These are phyloP conservation scores for Mesoclemmys tuberculata DNA, from an alignment of 2,113 vertebrate species.

Conservation along the genomic window DNA sequence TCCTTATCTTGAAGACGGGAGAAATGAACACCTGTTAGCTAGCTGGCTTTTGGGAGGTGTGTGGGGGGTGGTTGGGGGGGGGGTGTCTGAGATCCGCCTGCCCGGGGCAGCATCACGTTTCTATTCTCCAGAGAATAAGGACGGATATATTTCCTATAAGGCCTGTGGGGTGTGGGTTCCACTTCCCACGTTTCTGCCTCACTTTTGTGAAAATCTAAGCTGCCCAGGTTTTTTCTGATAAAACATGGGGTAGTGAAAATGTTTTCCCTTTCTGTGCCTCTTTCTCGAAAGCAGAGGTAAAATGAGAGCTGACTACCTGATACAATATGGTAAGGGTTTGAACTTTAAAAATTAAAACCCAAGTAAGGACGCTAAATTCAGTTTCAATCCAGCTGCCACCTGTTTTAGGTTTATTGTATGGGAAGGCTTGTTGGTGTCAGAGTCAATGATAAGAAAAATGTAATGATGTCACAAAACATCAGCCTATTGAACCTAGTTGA, in stretches of 20 bases:
- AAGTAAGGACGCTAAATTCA: not conserved
- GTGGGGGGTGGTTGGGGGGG: too few relatives aligned
- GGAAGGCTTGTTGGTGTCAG: not conserved
- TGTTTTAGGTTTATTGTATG: not conserved
- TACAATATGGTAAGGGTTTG: fast-evolving
- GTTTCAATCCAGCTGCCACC: not conserved
- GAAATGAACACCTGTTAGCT: not conserved
- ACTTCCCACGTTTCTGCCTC: not conserved
- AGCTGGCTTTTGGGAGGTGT: not conserved
- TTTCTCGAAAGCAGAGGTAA: not conserved
- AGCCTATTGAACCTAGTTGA: not conserved
- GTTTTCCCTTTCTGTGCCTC: not conserved
- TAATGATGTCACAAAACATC: not conserved
- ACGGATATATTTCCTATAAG: not conserved
- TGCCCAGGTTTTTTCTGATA: not conserved
- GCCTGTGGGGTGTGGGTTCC: not conserved
- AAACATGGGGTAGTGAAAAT: too few relatives aligned
- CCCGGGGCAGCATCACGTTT: not conserved
- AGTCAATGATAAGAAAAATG: not conserved
- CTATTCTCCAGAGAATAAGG: not conserved
- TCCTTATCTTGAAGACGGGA: not conserved
- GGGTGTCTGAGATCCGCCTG: too few relatives aligned
- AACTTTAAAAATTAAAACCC: not conserved
- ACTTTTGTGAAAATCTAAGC: not conserved
- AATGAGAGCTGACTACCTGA: not conserved